These are phyloP conservation scores for Nephrocerus scutellatus DNA, from an alignment of 2,888 invertebrate genomes.

Conservation along the genomic window DNA sequence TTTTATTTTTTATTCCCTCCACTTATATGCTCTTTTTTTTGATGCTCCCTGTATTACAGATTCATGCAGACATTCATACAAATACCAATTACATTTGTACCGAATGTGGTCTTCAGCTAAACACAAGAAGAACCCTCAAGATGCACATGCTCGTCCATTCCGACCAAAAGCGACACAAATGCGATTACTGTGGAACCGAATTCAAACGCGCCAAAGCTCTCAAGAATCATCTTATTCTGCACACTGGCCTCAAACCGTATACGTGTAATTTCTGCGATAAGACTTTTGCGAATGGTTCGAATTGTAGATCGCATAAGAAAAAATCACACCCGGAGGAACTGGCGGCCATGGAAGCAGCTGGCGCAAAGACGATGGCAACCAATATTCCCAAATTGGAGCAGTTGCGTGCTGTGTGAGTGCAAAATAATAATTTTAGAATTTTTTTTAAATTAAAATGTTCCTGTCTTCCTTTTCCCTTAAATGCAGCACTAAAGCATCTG, in stretches of 20 bases:
- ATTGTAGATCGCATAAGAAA: slow-evolving; percentile 46
- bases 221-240: slow-evolving; percentile 45
- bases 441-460: too few species aligned
- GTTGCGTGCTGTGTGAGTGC: slow-evolving; percentile 38
- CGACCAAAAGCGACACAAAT: slow-evolving; percentile 41
- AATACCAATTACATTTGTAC: slow-evolving; percentile 46
- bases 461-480: slow-evolving; percentile 1
- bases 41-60: too few species aligned
- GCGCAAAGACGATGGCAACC: slow-evolving; percentile 32
- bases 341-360: slow-evolving; percentile 43
- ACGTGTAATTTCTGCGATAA: slow-evolving; percentile 45
- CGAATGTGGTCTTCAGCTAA: slow-evolving; percentile 44
- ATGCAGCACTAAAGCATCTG: slow-evolving; percentile 36
- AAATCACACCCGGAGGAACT: slow-evolving; percentile 43
- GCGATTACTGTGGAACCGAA: slow-evolving; percentile 41
- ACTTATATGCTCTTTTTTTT: slow-evolving; percentile 5
- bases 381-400: slow-evolving; percentile 43
- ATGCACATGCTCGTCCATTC: slow-evolving; percentile 48
- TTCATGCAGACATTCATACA: slow-evolving; percentile 48
- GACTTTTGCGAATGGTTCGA: slow-evolving; percentile 46
- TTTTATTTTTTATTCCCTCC: slow-evolving; percentile 4
- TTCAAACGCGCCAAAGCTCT: slow-evolving; percentile 46
- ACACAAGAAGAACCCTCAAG: slow-evolving; percentile 48
- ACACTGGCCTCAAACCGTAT: slow-evolving; percentile 45
- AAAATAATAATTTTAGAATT: too few species aligned